phyloP scores from a whole-genome alignment of 1,140 invertebrate species.

The Temnothorax longispinosus region DNA sequence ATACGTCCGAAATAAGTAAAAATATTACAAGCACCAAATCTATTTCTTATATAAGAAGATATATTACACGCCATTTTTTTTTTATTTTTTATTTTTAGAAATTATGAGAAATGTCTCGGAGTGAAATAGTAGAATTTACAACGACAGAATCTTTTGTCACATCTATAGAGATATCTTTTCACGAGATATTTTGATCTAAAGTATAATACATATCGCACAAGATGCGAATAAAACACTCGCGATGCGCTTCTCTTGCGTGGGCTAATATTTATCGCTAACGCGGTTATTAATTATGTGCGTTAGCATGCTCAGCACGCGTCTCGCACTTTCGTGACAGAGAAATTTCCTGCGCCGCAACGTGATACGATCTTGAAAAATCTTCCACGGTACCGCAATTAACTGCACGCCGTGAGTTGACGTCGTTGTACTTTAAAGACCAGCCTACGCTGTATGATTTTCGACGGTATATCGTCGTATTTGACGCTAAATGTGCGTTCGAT shows the following conservation, averaged over 20 bases:
- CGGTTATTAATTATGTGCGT: constrained; percentile 51
- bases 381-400: constrained; percentile 39
- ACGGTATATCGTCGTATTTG: background rate
- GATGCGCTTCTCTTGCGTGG: constrained; percentile 8
- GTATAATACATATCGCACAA: background rate
- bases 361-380: constrained; percentile 59
- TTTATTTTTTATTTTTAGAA: background rate
- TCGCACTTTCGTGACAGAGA: constrained; percentile 40
- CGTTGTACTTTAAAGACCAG: background rate
- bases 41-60: background rate
- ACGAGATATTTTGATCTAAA: background rate
- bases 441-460: background rate
- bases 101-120: background rate
- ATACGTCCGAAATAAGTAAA: background rate
- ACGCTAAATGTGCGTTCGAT: background rate
- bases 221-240: background rate
- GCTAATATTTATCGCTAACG: constrained; percentile 32
- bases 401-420: constrained; percentile 34
- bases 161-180: background rate
- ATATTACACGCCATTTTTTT: background rate
- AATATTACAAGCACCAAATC: background rate
- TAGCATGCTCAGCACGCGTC: constrained; percentile 42
- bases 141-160: background rate
- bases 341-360: constrained; percentile 14
- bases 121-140: background rate